Base-by-base conservation (phyloP, 2,888 invertebrate species). In the Argyra leucocephala region DNA sequence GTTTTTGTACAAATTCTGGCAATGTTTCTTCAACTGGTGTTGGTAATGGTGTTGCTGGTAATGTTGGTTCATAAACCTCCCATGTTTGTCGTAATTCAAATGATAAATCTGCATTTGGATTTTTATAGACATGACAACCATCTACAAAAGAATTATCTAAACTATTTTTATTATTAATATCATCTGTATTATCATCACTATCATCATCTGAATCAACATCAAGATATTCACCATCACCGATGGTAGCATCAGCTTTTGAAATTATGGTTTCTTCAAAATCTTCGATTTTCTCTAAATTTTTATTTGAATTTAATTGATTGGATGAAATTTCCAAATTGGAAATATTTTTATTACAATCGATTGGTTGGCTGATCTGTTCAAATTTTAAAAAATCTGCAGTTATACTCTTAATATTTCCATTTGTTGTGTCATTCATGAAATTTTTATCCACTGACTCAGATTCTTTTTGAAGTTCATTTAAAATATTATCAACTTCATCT, bases 111-210 rank as follows among this genome's bases (percentile, higher is more conserved):
- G 66, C 67, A 67, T 78, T 79, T 64, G 78, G 78, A 75, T 80
- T 80, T 72, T 75, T 75, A 69, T 76, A 79, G 31, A 80, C 77
- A 70, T 77, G 74, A 64, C 79, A 79, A 62, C 74, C 75, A 69
- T 79, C 78, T 48, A 76, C 74, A 67, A 75, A 75, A 60, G 73
- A 72, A 36, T 73, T 71, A 66, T 74, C 74, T 65, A 74, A 67
- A 64, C 72, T 72, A 63, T 72, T 67, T 57, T 67, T 67, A 10
- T 57, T 61, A 18, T 62, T 57, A 3, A 23, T 22, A 21, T 68
- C 68, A 15, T 68, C 70, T 26, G 73, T 74, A 65, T 73, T 72
- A 65, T 73, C 75, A 23, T 68, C 70, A 12, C 67, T 66, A 22
- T 70, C 71, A 22, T 69, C 71, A 12, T 68, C 66, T n/a, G 71